Evolutionary conservation across 2,888 invertebrate species (phyloP).

Genomic region (Leptinotarsa rubiginosa): DNA sequence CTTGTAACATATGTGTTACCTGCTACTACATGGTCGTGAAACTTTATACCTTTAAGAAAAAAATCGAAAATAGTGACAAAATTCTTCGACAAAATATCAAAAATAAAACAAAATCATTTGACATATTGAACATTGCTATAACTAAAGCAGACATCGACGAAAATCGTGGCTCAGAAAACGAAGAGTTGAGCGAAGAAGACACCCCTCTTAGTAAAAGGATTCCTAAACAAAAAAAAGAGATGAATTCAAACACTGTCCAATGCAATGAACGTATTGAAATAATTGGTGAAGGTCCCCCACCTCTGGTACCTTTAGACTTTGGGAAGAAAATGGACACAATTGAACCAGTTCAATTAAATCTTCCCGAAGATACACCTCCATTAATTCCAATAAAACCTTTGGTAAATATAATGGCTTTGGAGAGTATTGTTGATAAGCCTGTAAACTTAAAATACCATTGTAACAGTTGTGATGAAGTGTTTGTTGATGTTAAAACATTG

Average conservation of each 20-base stretch:
- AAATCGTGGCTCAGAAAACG: constrained; percentile 34
- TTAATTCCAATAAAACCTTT: constrained; percentile 60
- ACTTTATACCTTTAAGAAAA: constrained; percentile 64
- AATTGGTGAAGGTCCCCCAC: constrained; percentile 58
- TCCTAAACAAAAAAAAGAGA: constrained; percentile 1
- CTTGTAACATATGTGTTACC: constrained; percentile 63
- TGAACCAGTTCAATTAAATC: constrained; percentile 37
- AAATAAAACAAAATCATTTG: constrained; percentile 49
- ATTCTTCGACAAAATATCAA: constrained; percentile 57
- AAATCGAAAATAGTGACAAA: constrained; percentile 62
- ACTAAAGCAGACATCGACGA: constrained; percentile 57
- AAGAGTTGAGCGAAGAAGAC: constrained; percentile 49
- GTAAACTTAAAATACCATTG: constrained; percentile 54
- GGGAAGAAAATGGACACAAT: constrained; percentile 32
- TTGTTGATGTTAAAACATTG: constrained; percentile 52
- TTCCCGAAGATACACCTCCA: constrained; percentile 59
- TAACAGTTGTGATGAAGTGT: constrained; percentile 56
- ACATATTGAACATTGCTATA: constrained; percentile 58
- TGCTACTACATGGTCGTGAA: constrained; percentile 64
- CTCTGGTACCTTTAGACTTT: constrained; percentile 57
- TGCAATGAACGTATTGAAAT: constrained; percentile 19
- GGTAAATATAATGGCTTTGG: constrained; percentile 43
- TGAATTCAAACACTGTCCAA: constrained; percentile 27
- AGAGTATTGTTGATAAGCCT: constrained; percentile 32
- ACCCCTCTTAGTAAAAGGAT: constrained; percentile 47